Evolutionary conservation across 2,113 vertebrate genomes (phyloP), one percentile per base, ranked within the genome.

Genomic region (Sigmodon hispidus): DNA sequence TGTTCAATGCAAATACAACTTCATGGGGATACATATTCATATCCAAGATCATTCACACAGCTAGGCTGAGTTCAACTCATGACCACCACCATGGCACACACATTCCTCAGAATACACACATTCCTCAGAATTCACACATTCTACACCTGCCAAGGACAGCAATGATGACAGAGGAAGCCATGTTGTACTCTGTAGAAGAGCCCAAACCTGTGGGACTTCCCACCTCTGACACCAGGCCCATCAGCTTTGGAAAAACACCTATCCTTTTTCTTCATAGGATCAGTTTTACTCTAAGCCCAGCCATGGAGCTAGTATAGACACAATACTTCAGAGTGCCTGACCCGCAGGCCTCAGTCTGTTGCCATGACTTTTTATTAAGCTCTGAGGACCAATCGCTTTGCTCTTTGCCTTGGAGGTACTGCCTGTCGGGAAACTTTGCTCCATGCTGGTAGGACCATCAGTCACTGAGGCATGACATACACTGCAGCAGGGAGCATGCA

Each of bases 401-500:
- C 10, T 0, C 91, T 90, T 65, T 83, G 84, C 81, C 57, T 17
- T 80, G 45, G 24, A 50, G n/a, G 65, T 31, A 52, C 70, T 72
- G 95, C 67, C 85, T n/a, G 43, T 90, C 1, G 0, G 90, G 85
- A 87, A 91, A 79, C 90, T 70, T 81, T 77, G 92, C 87, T 85
- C 34, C 7, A 83, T 31, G 90, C 69, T 93, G 67, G 4, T 90
- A 94, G 90, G 76, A 88, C 65, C 85, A 76, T 96, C 63, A n/a
- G 63, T 83, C 65, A 11, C 87, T n/a, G 72, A 90, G 85, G 86
- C 22, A 9, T 95, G 93, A 92, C 91, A 59, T 45, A 81, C 7
- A n/a, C 80, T 52, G 19, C 50, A 11, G 48, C 61, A 24, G 79
- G 84, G 95, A 69, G 48, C 45, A 31, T 2, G 55, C 55, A 7